Conservation (phyloP, 2,888 invertebrate genomes). For the Troides helena region DNA sequence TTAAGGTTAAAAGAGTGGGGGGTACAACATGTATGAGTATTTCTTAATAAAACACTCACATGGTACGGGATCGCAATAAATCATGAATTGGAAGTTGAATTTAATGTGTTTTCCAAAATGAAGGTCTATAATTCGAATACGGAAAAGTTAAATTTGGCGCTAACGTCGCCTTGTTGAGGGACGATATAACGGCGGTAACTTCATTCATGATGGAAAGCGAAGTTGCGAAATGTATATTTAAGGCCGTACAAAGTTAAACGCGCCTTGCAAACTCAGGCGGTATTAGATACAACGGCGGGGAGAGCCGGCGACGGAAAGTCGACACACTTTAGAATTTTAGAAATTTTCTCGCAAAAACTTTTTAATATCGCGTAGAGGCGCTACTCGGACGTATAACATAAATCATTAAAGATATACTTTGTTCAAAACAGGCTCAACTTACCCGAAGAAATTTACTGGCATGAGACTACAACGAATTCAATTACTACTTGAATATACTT, state of each 20-base stretch:
- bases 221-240: constrained; percentile 75
- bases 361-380: constrained; percentile 53
- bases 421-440: constrained; percentile 51
- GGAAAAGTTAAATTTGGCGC: constrained; percentile 52
- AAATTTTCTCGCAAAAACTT: constrained; percentile 70
- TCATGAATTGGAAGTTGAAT: background rate
- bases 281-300: constrained; percentile 56
- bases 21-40: background rate
- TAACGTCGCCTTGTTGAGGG: constrained; percentile 67
- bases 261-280: constrained; percentile 59
- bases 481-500: background rate
- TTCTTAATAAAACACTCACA: background rate
- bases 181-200: constrained; percentile 60
- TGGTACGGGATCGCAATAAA: background rate
- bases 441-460: constrained; percentile 31
- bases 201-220: constrained; percentile 57
- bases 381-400: constrained; percentile 60
- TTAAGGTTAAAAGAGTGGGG: no score
- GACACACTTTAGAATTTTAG: constrained; percentile 74
- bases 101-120: background rate
- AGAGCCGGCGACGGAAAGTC: constrained; percentile 48
- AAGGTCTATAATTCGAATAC: constrained; percentile 24
- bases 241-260: constrained; percentile 70
- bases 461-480: background rate
- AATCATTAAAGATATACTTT: constrained; percentile 60